phyloP scores from a whole-genome alignment of 1,140 invertebrate genomes.

The Drosophila bipectinata region DNA sequence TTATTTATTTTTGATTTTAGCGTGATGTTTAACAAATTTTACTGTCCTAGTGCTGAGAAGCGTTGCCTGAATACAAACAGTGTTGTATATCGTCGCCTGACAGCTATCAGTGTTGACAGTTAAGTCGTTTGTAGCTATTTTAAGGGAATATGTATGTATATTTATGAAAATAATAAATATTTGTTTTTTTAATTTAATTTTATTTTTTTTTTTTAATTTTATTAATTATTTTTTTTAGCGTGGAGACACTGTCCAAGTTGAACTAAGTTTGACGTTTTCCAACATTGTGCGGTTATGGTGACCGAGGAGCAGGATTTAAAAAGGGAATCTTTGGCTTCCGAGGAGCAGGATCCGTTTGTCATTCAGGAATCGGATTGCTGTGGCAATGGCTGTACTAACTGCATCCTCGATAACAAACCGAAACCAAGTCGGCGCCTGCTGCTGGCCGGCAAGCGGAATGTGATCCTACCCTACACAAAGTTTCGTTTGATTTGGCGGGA shows the following conservation, averaged over 20 bases:
- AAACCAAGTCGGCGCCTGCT: conserved; percentile 42
- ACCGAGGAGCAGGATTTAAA: conserved; percentile 2
- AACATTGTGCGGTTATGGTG: conserved; percentile 14
- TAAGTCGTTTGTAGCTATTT: neutral
- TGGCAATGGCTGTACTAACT: conserved; percentile 81
- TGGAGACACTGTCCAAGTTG: neutral
- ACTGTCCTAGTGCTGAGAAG: neutral
- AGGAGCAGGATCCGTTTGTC: conserved; percentile 13
- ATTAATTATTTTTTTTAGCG: conserved; percentile 38
- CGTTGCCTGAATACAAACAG: neutral
- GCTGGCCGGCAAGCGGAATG: conserved; percentile 60
- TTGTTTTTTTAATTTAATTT: too few relatives aligned
- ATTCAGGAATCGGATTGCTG: conserved; percentile 64
- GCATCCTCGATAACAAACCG: conserved; percentile 70
- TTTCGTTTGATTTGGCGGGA: conserved; percentile 52
- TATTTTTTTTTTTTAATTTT: neutral
- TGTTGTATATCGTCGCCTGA: neutral
- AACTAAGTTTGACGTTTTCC: neutral
- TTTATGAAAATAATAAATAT: neutral
- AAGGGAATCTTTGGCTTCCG: conserved; percentile 1
- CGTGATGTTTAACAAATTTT: conserved; percentile 2
- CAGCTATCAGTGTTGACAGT: neutral
- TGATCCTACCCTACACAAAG: conserved; percentile 52
- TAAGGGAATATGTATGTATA: neutral
- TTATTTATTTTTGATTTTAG: conserved; percentile 3